Evolutionary conservation across 2,888 invertebrate genomes (phyloP), one percentile per base, ranked within the genome.

Genomic region (Oscheius sp.): DNA sequence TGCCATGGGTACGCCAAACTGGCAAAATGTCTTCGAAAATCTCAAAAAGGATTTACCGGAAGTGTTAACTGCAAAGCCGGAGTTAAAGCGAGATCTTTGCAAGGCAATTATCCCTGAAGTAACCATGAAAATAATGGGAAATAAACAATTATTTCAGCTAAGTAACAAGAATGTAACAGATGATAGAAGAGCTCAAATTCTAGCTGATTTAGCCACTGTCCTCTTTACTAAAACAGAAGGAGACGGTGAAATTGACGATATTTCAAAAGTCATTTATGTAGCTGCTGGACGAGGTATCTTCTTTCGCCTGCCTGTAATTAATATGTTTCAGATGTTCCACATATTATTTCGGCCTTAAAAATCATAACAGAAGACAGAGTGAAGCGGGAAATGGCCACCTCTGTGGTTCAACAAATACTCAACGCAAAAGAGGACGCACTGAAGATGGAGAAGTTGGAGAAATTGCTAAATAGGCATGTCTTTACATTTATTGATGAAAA

Each of bases 401-500:
- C 63, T 29, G 25, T 43, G 5, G 45, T 72, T 13, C 49, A 61
- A 25, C 61, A 61, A 53, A 41, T 63, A 21, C 23, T 72, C 12
- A 18, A 9, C 5, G 21, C 16, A 5, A 61, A 41, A 13, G 53
- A 49, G 0, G 72, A 72, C 29, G 46, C 61, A 21, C 25, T 72
- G 53, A 52, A 29, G 13, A 27, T 27, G 6, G 72, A 72, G 12
- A 72, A 72, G 13, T 29, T 72, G 16, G 53, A 63, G 13, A 59
- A 72, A 27, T 27, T 72, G 16, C 12, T 72, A 3, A 46, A 45
- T 13, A 72, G 72, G 72, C 49, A 25, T 9, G 70, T 23, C n/a
- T n/a, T n/a, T n/a, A n/a, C n/a, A n/a, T 35, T 25, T n/a, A 9
- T 46, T 53, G 23, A 5, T 18, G 2, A 18, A 13, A 56, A 9